phyloP scores from a whole-genome alignment of 2,888 invertebrate genomes.

The Megamerina dolium region DNA sequence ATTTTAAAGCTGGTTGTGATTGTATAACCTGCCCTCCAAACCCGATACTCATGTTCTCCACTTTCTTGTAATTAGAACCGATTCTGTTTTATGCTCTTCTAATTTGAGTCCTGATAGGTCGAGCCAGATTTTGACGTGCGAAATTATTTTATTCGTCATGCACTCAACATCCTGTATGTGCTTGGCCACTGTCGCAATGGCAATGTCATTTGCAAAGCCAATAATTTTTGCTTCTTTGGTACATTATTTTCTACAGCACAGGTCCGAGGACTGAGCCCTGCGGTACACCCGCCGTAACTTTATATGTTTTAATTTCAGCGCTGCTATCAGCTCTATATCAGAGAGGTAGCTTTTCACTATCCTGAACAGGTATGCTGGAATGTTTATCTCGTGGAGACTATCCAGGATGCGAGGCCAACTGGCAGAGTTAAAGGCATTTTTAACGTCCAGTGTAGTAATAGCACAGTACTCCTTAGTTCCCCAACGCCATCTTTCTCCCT shows the following conservation, averaged over 20 bases:
- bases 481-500: conserved; percentile 9
- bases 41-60: not conserved
- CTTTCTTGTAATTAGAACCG: conserved; percentile 2
- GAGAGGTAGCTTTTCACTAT: conserved; percentile 4
- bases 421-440: conserved; percentile 16
- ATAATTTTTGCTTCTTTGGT: not conserved
- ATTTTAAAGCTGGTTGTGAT: not conserved
- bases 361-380: not conserved
- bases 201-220: too few species aligned
- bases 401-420: conserved; percentile 3
- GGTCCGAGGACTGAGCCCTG: conserved; percentile 15
- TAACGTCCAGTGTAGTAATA: conserved; percentile 6
- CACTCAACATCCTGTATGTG: not conserved
- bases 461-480: conserved; percentile 6
- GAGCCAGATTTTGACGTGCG: not conserved
- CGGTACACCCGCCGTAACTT: conserved; percentile 4
- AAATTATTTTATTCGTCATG: not conserved
- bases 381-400: not conserved
- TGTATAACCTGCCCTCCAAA: not conserved
- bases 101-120: not conserved
- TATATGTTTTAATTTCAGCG: conserved; percentile 3
- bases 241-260: conserved; percentile 11
- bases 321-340: conserved; percentile 8
- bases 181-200: conserved; percentile 5
- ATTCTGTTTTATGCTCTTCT: conserved; percentile 5